Percentiles rank a stretch among this genome's conserved stretches.
These are phyloP conservation scores for Xerus inauris DNA, from an alignment of 2,113 vertebrate genomes.

Conservation along the genomic window DNA sequence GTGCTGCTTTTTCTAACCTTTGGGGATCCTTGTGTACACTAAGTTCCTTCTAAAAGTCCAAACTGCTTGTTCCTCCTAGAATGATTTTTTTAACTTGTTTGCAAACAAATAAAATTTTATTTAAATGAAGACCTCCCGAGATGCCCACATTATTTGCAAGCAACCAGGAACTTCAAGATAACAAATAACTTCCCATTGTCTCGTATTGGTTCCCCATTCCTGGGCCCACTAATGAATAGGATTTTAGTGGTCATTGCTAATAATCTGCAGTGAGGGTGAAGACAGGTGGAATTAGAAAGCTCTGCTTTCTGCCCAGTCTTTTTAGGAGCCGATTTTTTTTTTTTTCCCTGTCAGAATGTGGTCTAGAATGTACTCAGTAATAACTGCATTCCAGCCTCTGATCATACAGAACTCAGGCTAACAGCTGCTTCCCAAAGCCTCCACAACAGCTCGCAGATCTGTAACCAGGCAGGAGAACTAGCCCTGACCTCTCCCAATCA, in stretches of 20 bases:
- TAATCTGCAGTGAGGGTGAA: background rate
- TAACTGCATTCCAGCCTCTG: conserved; percentile 12
- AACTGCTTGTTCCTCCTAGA: background rate
- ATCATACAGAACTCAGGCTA: conserved; percentile 64
- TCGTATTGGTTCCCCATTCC: background rate
- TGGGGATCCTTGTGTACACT: background rate
- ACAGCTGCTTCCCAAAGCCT: conserved; percentile 66
- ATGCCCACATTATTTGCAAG: background rate
- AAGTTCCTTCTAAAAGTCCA: background rate
- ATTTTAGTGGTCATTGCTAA: background rate
- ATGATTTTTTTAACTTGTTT: background rate
- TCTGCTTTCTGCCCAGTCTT: conserved; percentile 17
- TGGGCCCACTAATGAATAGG: background rate
- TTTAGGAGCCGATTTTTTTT: background rate
- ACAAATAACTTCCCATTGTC: background rate
- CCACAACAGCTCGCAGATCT: conserved; percentile 64
- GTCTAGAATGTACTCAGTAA: conserved; percentile 67
- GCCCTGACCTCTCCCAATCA: conserved; percentile 75
- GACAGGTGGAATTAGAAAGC: background rate
- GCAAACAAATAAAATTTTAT: background rate
- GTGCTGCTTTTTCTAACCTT: background rate
- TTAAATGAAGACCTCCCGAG: conserved; percentile 26
- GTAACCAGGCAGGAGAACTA: conserved; percentile 52
- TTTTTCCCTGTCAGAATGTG: background rate
- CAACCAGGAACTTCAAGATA: background rate